Evolutionary conservation across 2,113 vertebrate genomes (phyloP), one percentile per base, ranked within the genome.

Genomic region (Pangasianodon hypophthalmus): DNA sequence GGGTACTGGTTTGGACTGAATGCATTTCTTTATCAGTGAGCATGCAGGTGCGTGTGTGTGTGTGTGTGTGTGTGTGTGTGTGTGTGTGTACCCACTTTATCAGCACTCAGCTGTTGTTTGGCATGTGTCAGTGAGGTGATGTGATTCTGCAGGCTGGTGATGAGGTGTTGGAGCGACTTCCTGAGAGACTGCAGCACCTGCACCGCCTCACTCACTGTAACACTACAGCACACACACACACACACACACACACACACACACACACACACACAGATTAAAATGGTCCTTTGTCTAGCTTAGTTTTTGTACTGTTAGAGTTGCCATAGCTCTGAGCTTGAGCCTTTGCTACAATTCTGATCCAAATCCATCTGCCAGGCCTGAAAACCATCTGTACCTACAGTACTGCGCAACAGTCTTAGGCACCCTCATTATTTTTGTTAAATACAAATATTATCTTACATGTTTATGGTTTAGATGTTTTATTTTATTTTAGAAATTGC

Each of bases 111-210:
- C 86, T 93, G 93, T 88, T 94, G 69, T 0, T 50, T 19, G 0
- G 85, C 13, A 29, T 92, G 87, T 83, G 90, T 95, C 82, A 94
- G 95, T 24, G 93, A 94, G 14, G 94, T 92, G 7, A 96, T 52
- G 90, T 95, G 75, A 73, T 93, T 92, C 44, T 93, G 92, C 71
- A 96, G 93, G 79, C 90, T 90, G 21, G 44, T 50, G 1, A 95
- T 91, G 56, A 91, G 89, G 16, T 87, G 90, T 88, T 95, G 95
- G 82, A 96, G 41, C 6, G 93, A 94, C 88, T 95, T 93, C 80
- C 91, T 93, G 50, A 96, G 92, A 9, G 85, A 88, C 58, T 88
- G 92, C 87, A 97, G 93, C 81, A 87, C 62, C 4, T 7, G 52
- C 0, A 97, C 90, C 0, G 88, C 89, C 4, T 92, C 94, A 24